A percentile compares a stretch with the other conserved stretches of the same genome.
Conservation (phyloP, 2,797 vertebrate species). For the Pseudochaenichthys georgianus region DNA sequence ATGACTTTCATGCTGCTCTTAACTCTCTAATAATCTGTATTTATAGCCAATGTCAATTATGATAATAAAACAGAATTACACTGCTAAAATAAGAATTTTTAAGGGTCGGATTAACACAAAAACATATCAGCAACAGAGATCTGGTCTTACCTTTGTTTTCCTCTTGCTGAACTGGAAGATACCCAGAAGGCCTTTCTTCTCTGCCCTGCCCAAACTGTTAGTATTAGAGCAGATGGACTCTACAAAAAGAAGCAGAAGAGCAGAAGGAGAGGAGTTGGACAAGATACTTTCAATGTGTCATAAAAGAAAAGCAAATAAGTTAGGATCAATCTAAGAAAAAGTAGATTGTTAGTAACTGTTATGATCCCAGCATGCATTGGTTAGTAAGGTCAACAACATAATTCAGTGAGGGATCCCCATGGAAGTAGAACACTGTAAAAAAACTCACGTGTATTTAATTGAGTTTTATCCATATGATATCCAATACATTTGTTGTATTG, state of each 20-base stretch:
- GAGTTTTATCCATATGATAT: not conserved
- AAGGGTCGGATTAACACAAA: not conserved
- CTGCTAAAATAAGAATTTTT: not conserved
- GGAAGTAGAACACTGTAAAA: not conserved
- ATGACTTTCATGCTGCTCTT: not conserved
- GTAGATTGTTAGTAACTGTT: not conserved
- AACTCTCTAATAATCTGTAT: not conserved
- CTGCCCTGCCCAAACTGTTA: slow-evolving; percentile 79
- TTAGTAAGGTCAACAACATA: slow-evolving; percentile 19
- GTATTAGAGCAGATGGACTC: slow-evolving; percentile 86
- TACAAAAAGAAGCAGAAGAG: slow-evolving; percentile 59
- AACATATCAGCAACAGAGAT: not conserved
- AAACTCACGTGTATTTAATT: not conserved
- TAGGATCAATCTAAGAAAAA: not conserved
- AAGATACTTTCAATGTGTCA: not conserved
- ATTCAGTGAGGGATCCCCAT: not conserved
- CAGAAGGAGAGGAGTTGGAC: not conserved
- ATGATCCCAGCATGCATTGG: slow-evolving; percentile 12
- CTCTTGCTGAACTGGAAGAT: slow-evolving; percentile 90
- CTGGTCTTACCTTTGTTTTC: slow-evolving; percentile 88
- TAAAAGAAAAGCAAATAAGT: not conserved
- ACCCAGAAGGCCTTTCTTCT: slow-evolving; percentile 91
- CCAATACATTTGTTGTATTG: not conserved
- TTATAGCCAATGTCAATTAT: not conserved
- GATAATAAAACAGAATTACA: not conserved